These are phyloP conservation scores for Prionailurus viverrinus DNA, from an alignment of 2,113 vertebrate species.

Conservation along the genomic window DNA sequence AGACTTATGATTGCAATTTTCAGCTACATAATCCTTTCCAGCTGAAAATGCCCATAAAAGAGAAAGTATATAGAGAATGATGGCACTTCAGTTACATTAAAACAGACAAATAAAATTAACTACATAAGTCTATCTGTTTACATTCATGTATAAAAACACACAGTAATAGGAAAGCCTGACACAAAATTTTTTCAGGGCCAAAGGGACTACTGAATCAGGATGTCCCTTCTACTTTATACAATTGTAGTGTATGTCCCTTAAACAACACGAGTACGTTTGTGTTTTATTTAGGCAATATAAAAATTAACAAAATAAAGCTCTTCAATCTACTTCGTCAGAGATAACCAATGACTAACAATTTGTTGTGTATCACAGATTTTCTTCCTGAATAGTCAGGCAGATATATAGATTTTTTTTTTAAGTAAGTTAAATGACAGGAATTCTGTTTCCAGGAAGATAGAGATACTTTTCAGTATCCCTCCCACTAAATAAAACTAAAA, in stretches of 20 bases:
- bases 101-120: not conserved
- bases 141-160: not conserved
- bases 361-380: constrained; percentile 14
- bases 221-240: not conserved
- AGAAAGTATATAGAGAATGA: not conserved
- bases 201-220: not conserved
- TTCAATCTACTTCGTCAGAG: not conserved
- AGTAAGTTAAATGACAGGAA: constrained; percentile 21
- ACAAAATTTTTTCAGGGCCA: not conserved
- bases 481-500: constrained; percentile 48
- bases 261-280: not conserved
- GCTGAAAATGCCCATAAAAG: constrained; percentile 2
- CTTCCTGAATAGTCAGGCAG: not conserved
- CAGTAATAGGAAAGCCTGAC: not conserved
- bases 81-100: not conserved
- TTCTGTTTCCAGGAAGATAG: not conserved
- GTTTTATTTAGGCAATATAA: constrained; percentile 20
- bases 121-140: not conserved
- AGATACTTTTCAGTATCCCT: constrained; percentile 5
- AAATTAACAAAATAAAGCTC: constrained; percentile 50
- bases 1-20: not conserved
- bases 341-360: not conserved
- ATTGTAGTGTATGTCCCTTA: not conserved
- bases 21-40: constrained; percentile 26
- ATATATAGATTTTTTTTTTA: not conserved